Percentiles rank a stretch among this genome's conserved stretches.
Evolutionary conservation across 2,113 vertebrate genomes (phyloP).

Genomic region (Dascyllus trimaculatus): DNA sequence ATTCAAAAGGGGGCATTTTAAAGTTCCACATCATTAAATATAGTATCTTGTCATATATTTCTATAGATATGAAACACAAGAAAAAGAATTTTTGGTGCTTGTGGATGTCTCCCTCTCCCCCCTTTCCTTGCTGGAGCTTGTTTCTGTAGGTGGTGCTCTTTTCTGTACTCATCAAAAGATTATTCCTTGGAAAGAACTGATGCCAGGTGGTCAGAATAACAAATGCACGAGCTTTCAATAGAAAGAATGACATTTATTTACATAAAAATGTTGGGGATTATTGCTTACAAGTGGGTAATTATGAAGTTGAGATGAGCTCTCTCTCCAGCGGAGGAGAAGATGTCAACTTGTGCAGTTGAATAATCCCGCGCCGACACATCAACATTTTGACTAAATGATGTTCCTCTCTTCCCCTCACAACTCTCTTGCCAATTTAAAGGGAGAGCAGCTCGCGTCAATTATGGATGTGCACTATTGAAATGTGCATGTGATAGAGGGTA

Average conservation of each 20-base stretch:
- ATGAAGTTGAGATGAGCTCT: conserved; percentile 1
- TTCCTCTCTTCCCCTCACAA: conserved; percentile 52
- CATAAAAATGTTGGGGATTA: conserved; percentile 36
- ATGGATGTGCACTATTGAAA: conserved; percentile 71
- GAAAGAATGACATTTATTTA: conserved; percentile 27
- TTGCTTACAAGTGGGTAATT: conserved; percentile 13
- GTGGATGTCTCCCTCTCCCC: neutral
- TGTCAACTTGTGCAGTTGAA: conserved; percentile 31
- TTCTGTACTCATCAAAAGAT: neutral
- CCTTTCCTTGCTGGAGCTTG: too few species aligned
- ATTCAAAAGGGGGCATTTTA: conserved; percentile 14
- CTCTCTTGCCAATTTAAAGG: conserved; percentile 68
- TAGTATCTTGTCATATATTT: neutral
- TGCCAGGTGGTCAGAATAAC: conserved; percentile 20
- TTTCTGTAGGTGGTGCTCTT: neutral
- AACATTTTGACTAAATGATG: conserved; percentile 61
- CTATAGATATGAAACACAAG: neutral
- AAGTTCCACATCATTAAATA: neutral
- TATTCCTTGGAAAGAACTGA: neutral
- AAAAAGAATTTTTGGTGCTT: neutral
- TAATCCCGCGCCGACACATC: conserved; percentile 23
- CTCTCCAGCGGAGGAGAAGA: conserved; percentile 15
- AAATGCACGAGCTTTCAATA: neutral
- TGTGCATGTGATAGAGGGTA: conserved; percentile 68
- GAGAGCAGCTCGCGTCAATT: conserved; percentile 66